Conservation (phyloP, 2,113 vertebrate genomes). For the Thalassarche chlororhynchos region DNA sequence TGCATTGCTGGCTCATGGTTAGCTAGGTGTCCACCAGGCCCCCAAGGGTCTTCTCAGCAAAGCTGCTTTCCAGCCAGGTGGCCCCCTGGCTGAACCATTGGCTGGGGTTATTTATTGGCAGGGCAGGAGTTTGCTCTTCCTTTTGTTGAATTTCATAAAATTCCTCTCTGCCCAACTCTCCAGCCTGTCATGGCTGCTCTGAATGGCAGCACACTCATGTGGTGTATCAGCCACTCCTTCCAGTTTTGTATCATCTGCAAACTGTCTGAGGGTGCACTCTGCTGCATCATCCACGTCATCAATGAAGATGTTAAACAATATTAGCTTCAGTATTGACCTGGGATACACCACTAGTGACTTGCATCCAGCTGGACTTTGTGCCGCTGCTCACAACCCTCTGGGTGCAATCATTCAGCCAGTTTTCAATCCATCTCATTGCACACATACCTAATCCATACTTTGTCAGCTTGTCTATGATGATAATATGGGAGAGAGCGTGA, state of each 20-base stretch:
- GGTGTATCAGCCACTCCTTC: neutral
- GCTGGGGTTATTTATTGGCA: neutral
- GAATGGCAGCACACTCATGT: neutral
- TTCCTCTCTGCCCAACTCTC: neutral
- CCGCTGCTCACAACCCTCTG: neutral
- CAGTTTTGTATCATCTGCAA: neutral
- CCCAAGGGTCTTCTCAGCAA: neutral
- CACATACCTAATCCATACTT: neutral
- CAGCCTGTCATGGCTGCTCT: neutral
- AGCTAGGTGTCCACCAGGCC: neutral
- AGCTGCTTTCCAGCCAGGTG: neutral
- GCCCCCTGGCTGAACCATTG: neutral
- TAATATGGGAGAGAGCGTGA: neutral
- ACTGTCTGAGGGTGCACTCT: neutral
- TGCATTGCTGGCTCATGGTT: neutral
- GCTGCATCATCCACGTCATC: neutral
- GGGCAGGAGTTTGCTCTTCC: neutral
- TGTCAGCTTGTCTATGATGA: neutral
- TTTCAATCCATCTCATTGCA: neutral
- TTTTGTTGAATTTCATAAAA: neutral
- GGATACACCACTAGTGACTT: neutral
- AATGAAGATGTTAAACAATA: neutral
- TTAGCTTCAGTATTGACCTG: neutral
- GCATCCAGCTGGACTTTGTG: neutral
- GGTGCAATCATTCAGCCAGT: neutral